These are phyloP conservation scores for Petrolisthes manimaculis DNA, from an alignment of 2,888 invertebrate genomes.

Conservation along the genomic window DNA sequence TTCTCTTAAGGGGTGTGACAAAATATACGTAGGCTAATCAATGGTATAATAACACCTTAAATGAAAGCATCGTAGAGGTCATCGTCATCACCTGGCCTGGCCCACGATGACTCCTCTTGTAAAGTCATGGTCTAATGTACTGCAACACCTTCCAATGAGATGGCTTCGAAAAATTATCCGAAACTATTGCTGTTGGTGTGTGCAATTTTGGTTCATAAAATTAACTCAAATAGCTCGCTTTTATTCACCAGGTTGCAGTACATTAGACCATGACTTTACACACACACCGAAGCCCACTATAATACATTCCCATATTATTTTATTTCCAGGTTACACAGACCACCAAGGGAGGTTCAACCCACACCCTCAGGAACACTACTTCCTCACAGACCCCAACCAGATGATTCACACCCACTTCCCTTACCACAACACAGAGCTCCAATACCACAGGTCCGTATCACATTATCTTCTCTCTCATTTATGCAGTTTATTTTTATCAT, in stretches of 20 bases:
- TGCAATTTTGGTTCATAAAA: too few species aligned
- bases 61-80: background rate
- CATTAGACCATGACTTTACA: too few species aligned
- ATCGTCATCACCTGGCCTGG: background rate
- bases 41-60: background rate
- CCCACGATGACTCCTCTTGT: too few species aligned
- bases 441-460: constrained; percentile 66
- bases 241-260: too few species aligned
- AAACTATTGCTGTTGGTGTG: too few species aligned
- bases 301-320: background rate
- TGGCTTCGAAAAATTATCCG: too few species aligned
- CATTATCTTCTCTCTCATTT: too few species aligned
- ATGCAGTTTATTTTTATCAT: too few species aligned
- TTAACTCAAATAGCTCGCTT: too few species aligned
- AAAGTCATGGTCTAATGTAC: too few species aligned
- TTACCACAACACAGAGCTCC: constrained; percentile 67
- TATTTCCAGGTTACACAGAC: constrained; percentile 67
- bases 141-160: too few species aligned
- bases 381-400: constrained; percentile 68
- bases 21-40: background rate
- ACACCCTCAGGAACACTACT: constrained; percentile 68
- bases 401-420: constrained; percentile 69
- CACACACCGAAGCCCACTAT: background rate
- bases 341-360: constrained; percentile 67
- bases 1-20: background rate